Evolutionary conservation across 1,140 invertebrate species (phyloP), one percentile per base, ranked within the genome.

Genomic region (Drosophila teissieri): DNA sequence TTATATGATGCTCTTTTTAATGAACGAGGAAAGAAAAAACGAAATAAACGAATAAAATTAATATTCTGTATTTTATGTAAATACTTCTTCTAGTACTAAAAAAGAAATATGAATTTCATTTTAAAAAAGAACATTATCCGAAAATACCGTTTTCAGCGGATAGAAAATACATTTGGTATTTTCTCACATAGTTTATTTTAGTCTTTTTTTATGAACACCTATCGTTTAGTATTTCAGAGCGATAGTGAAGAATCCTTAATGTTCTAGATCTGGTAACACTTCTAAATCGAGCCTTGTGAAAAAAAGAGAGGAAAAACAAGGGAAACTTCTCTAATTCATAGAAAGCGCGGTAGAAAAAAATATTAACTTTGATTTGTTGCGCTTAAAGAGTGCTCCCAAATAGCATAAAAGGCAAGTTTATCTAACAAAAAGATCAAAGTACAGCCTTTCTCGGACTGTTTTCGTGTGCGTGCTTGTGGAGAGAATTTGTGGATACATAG

Each of bases 391-490:
- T 39, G 39, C 5, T 37, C 15, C 17, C 11, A 15, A 63, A 42
- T 6, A 0, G 34, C 15, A 17, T 5, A 39, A 61, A 63, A 73
- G 69, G 72, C 69, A 74, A 74, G 69, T 62, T 22, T 4, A 14
- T 17, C 5, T 10, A 31, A 11, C 10, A 36, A 27, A 10, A 14
- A 7, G 0, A 3, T 14, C 3, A n/a, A n/a, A 39, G 12, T 8
- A 37, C 11, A 17, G 27, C 24, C 31, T 8, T n/a, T 51, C 11
- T 22, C 4, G 1, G 17, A 5, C n/a, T 27, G 24, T 34, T 34
- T 31, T 34, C 14, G 11, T 56, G 39, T 68, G 37, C 31, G 40
- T 49, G 52, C 39, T 15, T 61, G 55, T 48, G 49, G 19, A 54
- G 24, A 19, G 31, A 48, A 44, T 55, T n/a, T 31, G 51, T 68